Percentiles rank a stretch among this genome's conserved stretches.
These are phyloP conservation scores for Malurus elegans DNA, from an alignment of 2,113 vertebrate species.

Conservation along the genomic window DNA sequence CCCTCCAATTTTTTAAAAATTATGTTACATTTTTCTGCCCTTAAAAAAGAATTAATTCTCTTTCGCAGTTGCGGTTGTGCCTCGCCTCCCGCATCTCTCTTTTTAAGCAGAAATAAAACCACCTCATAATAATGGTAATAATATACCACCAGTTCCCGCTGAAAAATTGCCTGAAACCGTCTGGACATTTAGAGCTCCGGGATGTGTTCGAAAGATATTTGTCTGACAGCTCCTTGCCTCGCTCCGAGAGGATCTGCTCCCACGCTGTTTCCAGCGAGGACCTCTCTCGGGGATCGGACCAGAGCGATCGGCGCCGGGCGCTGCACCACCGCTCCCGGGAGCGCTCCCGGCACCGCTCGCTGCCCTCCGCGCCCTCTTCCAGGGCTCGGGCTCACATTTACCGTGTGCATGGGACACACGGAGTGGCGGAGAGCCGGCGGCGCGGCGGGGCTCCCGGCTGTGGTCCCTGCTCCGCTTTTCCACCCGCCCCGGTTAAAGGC, in stretches of 20 bases:
- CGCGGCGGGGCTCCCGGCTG: too few relatives aligned
- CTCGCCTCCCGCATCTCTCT: background rate
- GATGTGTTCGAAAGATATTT: background rate
- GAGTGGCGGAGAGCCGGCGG: background rate
- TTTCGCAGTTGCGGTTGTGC: background rate
- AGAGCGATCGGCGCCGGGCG: background rate
- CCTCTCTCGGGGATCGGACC: background rate
- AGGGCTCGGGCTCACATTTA: background rate
- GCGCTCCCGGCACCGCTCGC: background rate
- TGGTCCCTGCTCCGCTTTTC: background rate
- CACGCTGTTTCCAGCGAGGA: background rate
- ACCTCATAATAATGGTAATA: background rate
- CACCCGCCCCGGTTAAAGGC: background rate
- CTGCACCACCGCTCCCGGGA: background rate
- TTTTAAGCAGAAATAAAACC: background rate
- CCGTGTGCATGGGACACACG: background rate
- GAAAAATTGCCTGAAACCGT: slow-evolving; percentile 5
- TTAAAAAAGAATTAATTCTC: background rate
- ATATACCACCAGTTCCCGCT: background rate
- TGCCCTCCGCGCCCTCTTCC: background rate
- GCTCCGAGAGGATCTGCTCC: background rate
- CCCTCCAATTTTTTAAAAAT: background rate
- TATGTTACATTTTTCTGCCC: background rate
- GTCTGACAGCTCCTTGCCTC: slow-evolving; percentile 9
- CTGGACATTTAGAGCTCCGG: background rate